Conservation (phyloP, 2,797 vertebrate genomes). For the Chromobotia macracanthus region DNA sequence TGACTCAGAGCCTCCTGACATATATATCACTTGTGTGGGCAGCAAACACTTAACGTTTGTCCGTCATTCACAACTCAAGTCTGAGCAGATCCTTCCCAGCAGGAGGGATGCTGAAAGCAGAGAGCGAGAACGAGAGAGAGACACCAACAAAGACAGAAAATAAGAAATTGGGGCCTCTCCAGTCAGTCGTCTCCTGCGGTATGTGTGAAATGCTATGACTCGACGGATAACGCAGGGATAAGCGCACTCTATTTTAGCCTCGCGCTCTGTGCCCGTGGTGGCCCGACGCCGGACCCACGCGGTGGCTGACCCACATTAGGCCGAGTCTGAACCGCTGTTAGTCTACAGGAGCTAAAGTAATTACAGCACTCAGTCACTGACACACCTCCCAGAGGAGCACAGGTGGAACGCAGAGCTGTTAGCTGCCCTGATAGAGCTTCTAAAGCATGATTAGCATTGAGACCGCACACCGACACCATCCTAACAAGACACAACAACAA, state of each 20-base stretch:
- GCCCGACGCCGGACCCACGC: conserved; percentile 24
- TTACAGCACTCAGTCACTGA: conserved; percentile 45
- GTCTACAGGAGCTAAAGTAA: conserved; percentile 46
- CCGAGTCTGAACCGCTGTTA: conserved; percentile 27
- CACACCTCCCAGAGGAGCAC: conserved; percentile 40
- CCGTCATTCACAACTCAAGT: conserved; percentile 73
- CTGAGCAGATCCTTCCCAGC: conserved; percentile 74
- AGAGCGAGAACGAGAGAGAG: background rate
- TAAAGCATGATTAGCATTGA: background rate
- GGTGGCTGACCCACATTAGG: conserved; percentile 56
- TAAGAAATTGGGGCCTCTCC: conserved; percentile 5
- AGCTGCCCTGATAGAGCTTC: conserved; percentile 13
- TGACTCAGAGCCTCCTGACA: conserved; percentile 4
- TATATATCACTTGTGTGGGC: background rate
- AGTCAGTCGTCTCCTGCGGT: conserved; percentile 56
- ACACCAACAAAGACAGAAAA: conserved; percentile 1
- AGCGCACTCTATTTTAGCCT: conserved; percentile 73
- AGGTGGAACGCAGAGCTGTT: conserved; percentile 29
- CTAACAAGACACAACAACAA: background rate
- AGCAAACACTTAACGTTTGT: conserved; percentile 60
- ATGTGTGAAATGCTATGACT: conserved; percentile 77
- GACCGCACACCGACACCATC: background rate
- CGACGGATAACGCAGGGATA: conserved; percentile 68
- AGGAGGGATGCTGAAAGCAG: background rate
- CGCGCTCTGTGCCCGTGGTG: conserved; percentile 63